phyloP scores from a whole-genome alignment of 2,113 vertebrate genomes.

The Antennarius striatus region DNA sequence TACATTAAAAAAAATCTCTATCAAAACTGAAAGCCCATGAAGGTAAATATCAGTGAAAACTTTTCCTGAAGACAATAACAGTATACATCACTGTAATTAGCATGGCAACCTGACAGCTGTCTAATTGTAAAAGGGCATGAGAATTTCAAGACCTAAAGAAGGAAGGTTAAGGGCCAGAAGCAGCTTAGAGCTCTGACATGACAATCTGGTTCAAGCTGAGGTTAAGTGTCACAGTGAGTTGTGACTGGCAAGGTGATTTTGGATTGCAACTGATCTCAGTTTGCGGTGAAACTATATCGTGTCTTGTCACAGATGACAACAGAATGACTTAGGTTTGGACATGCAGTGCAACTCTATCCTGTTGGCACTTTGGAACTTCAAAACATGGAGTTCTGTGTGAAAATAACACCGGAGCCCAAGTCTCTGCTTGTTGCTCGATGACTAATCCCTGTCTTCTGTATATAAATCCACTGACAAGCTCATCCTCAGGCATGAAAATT shows the following conservation, averaged over 20 bases:
- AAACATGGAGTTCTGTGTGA: slow-evolving; percentile 39
- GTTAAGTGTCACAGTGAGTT: slow-evolving; percentile 29
- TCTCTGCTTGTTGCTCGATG: slow-evolving; percentile 43
- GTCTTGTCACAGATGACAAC: slow-evolving; percentile 22
- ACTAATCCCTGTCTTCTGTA: slow-evolving; percentile 37
- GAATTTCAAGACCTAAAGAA: slow-evolving; percentile 37
- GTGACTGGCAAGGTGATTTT: slow-evolving; percentile 16
- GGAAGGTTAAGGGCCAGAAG: slow-evolving; percentile 29
- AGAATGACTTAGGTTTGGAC: slow-evolving; percentile 40
- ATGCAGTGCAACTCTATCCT: slow-evolving; percentile 46
- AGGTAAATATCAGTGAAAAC: too few species aligned
- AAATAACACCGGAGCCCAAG: slow-evolving; percentile 45
- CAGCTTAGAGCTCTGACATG: neutral
- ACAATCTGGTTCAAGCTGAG: slow-evolving; percentile 20
- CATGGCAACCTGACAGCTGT: slow-evolving; percentile 38
- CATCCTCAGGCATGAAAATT: slow-evolving; percentile 12
- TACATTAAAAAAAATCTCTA: too few species aligned
- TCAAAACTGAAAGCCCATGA: too few species aligned
- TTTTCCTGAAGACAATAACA: neutral
- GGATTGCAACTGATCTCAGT: slow-evolving; percentile 43
- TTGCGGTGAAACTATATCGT: slow-evolving; percentile 24
- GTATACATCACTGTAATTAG: slow-evolving; percentile 10
- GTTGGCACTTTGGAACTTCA: slow-evolving; percentile 47
- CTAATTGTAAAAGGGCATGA: slow-evolving; percentile 39
- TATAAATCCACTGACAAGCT: slow-evolving; percentile 2